Conservation (phyloP, 1,140 invertebrate species). For the Protaetia brevitarsis region DNA sequence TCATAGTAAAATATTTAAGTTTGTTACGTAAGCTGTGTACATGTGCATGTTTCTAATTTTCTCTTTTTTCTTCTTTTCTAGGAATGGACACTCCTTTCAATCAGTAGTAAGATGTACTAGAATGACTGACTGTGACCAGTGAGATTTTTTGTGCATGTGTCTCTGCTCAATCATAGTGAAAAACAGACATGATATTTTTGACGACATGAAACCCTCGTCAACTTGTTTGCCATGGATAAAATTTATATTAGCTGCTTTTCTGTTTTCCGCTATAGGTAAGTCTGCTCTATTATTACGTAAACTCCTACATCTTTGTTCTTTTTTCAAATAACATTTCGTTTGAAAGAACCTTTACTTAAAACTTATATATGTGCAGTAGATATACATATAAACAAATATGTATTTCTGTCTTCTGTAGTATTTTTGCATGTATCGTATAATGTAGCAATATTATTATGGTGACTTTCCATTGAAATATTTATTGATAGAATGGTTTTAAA, state of each 20-base stretch:
- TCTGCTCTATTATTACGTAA: background rate
- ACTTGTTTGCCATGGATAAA: constrained; percentile 18
- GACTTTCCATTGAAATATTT: no score
- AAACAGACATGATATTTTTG: constrained; percentile 20
- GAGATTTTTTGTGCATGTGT: constrained; percentile 14
- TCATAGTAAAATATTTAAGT: background rate
- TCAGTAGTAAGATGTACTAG: constrained; percentile 8
- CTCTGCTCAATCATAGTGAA: constrained; percentile 16
- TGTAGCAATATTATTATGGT: no score
- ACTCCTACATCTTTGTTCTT: background rate
- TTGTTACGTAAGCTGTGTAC: background rate
- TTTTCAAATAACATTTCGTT: no score
- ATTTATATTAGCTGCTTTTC: constrained; percentile 10
- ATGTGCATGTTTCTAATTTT: constrained; percentile 4
- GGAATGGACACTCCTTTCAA: constrained; percentile 12
- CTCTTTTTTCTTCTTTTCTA: background rate
- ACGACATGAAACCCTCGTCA: constrained; percentile 17
- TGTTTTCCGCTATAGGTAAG: constrained; percentile 20
- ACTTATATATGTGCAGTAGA: no score
- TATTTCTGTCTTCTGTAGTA: no score
- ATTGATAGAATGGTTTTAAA: no score
- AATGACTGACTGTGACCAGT: constrained; percentile 11
- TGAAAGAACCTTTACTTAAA: no score
- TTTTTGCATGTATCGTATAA: no score
- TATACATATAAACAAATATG: no score